Evolutionary conservation across 2,113 vertebrate species (phyloP).

Genomic region (Centropristis striata): DNA sequence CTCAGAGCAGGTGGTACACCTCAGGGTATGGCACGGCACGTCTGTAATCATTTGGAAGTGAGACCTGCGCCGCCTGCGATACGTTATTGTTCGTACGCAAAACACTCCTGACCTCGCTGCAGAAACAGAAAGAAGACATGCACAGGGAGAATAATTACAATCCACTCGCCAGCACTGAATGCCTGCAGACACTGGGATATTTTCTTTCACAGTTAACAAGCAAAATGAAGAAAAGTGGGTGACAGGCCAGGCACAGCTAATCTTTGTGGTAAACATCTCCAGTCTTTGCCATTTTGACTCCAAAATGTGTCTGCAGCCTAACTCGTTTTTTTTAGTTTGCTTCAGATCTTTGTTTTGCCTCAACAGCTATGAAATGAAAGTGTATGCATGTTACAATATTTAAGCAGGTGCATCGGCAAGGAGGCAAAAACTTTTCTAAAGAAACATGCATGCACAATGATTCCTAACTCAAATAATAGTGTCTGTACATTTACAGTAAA

Average conservation of each 20-base stretch:
- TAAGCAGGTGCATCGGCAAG: not conserved
- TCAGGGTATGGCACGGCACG: slow-evolving; percentile 21
- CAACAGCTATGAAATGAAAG: not conserved
- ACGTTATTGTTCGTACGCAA: not conserved
- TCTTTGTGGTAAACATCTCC: slow-evolving; percentile 15
- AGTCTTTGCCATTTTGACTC: not conserved
- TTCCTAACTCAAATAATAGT: too few species aligned
- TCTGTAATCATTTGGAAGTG: slow-evolving; percentile 45
- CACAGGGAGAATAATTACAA: slow-evolving; percentile 26
- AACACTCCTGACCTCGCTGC: slow-evolving; percentile 14
- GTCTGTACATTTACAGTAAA: too few species aligned
- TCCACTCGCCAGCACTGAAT: not conserved
- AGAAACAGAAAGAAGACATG: not conserved
- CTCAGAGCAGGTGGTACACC: slow-evolving; percentile 65
- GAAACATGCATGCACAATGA: not conserved
- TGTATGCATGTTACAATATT: not conserved
- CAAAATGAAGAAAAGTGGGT: not conserved
- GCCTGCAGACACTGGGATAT: slow-evolving; percentile 22
- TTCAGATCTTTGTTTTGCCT: not conserved
- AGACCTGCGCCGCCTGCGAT: slow-evolving; percentile 10
- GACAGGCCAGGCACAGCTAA: not conserved
- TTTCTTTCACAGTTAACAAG: slow-evolving; percentile 35
- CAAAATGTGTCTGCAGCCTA: not conserved
- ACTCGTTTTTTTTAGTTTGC: not conserved
- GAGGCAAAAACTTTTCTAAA: not conserved